Conservation (phyloP, 2,797 vertebrate species). For the Taeniopygia guttata region DNA sequence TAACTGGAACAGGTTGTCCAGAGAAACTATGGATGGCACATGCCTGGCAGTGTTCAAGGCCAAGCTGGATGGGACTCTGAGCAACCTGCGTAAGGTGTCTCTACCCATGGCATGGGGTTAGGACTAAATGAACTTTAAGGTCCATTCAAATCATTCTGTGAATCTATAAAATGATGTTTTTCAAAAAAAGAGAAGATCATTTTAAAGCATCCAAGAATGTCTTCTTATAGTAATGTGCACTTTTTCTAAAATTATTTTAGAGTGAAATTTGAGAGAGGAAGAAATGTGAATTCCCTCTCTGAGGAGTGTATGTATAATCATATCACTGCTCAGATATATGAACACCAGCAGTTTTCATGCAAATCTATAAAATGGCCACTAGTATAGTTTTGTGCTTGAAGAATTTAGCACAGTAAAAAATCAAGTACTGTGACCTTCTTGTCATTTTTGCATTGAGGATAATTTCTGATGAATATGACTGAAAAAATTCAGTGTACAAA, state of each 20-base stretch:
- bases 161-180: background rate
- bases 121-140: background rate
- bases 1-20: background rate
- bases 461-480: conserved; percentile 57
- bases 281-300: background rate
- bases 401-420: background rate
- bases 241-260: background rate
- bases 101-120: background rate
- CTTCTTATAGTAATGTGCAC: background rate
- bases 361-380: background rate
- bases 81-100: background rate
- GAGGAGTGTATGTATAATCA: background rate
- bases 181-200: accelerated
- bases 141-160: background rate
- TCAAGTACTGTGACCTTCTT: background rate
- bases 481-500: conserved; percentile 49
- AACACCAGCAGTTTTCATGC: background rate
- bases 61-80: background rate
- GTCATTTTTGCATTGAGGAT: background rate
- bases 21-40: background rate
- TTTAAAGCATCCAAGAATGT: background rate
- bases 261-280: background rate
- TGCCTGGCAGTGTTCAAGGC: background rate
- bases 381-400: background rate
- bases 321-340: background rate